These are phyloP conservation scores for Aptenodytes patagonicus DNA, from an alignment of 2,113 vertebrate genomes.

Conservation along the genomic window DNA sequence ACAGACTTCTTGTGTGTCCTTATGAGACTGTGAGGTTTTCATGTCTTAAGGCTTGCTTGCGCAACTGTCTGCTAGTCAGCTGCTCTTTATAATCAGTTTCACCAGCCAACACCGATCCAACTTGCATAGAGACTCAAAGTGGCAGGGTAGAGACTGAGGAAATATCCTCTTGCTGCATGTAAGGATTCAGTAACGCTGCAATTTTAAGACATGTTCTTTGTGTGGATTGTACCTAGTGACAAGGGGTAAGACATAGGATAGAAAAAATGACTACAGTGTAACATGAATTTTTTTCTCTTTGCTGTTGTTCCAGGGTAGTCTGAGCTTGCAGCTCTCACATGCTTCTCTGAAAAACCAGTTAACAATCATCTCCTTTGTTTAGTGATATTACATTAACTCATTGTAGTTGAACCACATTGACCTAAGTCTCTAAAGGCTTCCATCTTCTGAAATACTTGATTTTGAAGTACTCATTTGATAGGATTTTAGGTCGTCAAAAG, in stretches of 20 bases:
- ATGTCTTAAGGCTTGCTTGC: not conserved
- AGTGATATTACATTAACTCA: not conserved
- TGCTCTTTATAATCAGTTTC: not conserved
- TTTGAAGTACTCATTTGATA: not conserved
- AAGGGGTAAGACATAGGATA: not conserved
- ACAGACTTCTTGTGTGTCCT: not conserved
- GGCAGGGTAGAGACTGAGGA: not conserved
- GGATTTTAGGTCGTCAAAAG: not conserved
- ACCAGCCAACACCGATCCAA: not conserved
- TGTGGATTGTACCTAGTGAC: not conserved
- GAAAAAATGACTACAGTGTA: not conserved
- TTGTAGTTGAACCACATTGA: not conserved
- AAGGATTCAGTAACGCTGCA: not conserved
- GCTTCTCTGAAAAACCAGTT: not conserved
- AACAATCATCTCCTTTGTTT: not conserved
- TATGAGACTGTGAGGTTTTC: not conserved
- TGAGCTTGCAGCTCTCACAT: not conserved
- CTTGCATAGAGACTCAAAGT: not conserved
- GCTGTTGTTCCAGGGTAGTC: not conserved
- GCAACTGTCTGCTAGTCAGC: not conserved
- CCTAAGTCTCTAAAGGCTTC: not conserved
- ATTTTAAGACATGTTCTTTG: not conserved
- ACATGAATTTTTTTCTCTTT: not conserved
- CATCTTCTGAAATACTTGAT: not conserved
- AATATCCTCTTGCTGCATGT: not conserved